Evolutionary conservation across 2,113 vertebrate genomes (phyloP), one percentile per base, ranked within the genome.

Genomic region (Craseonycteris thonglongyai): DNA sequence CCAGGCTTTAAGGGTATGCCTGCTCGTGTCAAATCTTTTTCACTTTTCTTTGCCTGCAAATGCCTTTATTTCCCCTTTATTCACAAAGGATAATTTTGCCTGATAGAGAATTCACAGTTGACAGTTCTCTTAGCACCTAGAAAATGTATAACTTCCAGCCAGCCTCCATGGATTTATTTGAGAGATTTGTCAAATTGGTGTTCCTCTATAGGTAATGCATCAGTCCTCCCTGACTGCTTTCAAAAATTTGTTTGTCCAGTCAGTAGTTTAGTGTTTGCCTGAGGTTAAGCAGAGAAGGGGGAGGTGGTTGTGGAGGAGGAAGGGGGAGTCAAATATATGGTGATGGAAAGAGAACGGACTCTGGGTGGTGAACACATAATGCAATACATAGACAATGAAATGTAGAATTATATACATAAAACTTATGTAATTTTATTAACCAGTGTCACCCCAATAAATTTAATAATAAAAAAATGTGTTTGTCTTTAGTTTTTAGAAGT

Each of bases 1-100:
- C 35, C 61, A 66, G 3, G 72, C 54, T 69, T 68, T 75, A 71
- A 94, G 83, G 42, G 30, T 38, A 30, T 30, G 40, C 56, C 61
- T 72, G 80, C 80, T 69, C 35, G n/a, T 33, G 9, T 58, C 59
- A 14, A 16, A 74, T 83, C 78, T 75, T 74, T 80, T 94, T 47
- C 19, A 4, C 63, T 82, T 71, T 42, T 19, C 22, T 66, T 82
- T 95, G 54, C 45, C 56, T 79, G 54, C 47, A 69, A 92, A 82
- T 86, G 76, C 51, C 61, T 89, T 92, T 58, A 92, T 85, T 68
- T 63, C 65, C 74, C 59, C 28, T 92, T 95, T 71, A 65, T 72
- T 94, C 51, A 78, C 28, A 26, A 86, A 88, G 49, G 28, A 38
- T 65, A 40, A 68, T 91, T 85, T 95, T 68, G 28, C 58, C 21